Conservation (phyloP, 2,113 vertebrate genomes). For the Rhinolophus sinicus region DNA sequence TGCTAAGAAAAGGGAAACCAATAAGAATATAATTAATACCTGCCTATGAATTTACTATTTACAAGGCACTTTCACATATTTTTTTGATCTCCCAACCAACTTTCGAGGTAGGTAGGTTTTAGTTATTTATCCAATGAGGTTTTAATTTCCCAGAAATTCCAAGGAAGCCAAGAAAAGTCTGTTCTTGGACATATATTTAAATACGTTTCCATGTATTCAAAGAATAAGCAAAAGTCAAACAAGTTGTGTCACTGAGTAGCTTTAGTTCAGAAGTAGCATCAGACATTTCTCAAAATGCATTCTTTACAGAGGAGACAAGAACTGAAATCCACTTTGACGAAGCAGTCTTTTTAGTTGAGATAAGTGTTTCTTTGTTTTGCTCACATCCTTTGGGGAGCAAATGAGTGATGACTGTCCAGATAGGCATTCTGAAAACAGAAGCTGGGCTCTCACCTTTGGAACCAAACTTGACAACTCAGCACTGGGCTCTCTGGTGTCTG, state of each 20-base stretch:
- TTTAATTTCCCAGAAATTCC: neutral
- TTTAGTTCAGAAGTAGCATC: neutral
- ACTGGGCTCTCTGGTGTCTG: conserved; percentile 72
- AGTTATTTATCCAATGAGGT: neutral
- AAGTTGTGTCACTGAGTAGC: neutral
- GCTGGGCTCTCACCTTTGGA: conserved; percentile 68
- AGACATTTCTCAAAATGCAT: conserved; percentile 23
- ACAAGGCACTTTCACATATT: neutral
- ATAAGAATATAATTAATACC: neutral
- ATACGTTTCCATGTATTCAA: neutral
- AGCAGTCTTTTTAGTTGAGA: conserved; percentile 89
- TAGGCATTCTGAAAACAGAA: conserved; percentile 53
- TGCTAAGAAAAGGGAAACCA: neutral
- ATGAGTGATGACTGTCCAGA: conserved; percentile 74
- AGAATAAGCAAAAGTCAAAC: neutral
- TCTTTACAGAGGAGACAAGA: conserved; percentile 88
- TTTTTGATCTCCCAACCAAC: neutral
- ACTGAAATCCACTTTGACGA: conserved; percentile 86
- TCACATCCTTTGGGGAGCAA: conserved; percentile 80
- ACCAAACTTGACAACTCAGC: conserved; percentile 51
- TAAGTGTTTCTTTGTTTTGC: conserved; percentile 87
- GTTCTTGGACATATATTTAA: neutral
- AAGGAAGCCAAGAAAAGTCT: neutral
- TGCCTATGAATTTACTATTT: neutral
- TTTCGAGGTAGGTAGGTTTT: neutral